Evolutionary conservation across 1,140 invertebrate species (phyloP).

Genomic region (Chlorops oryzae): DNA sequence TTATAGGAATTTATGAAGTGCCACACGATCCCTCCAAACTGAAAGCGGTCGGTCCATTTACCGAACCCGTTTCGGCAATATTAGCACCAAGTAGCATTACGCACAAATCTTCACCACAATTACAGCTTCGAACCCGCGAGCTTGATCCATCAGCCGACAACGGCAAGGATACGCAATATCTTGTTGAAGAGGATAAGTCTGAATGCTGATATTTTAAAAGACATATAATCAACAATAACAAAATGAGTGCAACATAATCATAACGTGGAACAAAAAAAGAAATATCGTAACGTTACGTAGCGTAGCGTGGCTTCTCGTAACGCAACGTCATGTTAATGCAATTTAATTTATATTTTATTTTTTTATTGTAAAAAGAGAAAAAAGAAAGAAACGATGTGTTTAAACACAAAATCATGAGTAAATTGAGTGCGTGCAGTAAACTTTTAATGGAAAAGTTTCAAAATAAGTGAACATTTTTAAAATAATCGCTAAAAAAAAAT

Average conservation of each 20-base stretch:
- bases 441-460: too few species aligned
- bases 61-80: slow-evolving; percentile 61
- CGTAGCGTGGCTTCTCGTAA: slow-evolving; percentile 28
- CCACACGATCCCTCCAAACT: slow-evolving; percentile 65
- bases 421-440: too few species aligned
- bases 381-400: too few species aligned
- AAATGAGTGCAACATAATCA: not conserved
- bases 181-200: slow-evolving; percentile 76
- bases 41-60: slow-evolving; percentile 50
- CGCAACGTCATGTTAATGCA: slow-evolving; percentile 6
- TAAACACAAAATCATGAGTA: too few species aligned
- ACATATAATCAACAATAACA: slow-evolving; percentile 1
- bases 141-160: slow-evolving; percentile 79
- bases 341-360: slow-evolving; percentile 2
- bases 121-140: slow-evolving; percentile 67
- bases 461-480: not conserved
- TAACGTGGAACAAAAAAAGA: not conserved
- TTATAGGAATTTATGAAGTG: slow-evolving; percentile 67
- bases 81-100: slow-evolving; percentile 74
- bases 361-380: too few species aligned
- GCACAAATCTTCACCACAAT: slow-evolving; percentile 66
- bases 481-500: not conserved
- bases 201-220: slow-evolving; percentile 47
- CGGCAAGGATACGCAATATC: slow-evolving; percentile 85
- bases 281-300: too few species aligned